Percentiles rank a stretch among this genome's conserved stretches.
Conservation (phyloP, 2,797 vertebrate species). For the Taenioides sp. region DNA sequence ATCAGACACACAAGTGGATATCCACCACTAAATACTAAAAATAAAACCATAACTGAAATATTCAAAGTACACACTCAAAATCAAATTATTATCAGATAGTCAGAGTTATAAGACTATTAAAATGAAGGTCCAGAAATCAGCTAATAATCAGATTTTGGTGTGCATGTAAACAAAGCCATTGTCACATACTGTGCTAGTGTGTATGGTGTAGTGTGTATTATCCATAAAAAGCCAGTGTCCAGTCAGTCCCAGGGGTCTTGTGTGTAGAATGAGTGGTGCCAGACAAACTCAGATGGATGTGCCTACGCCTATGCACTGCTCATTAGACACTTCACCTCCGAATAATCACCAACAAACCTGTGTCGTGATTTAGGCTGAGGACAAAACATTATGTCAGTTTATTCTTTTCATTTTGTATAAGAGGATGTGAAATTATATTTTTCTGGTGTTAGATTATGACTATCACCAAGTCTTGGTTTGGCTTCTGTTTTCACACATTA, state of each 20-base stretch:
- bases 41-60: no score
- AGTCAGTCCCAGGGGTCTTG: slow-evolving; percentile 19
- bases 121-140: no score
- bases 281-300: slow-evolving; percentile 59
- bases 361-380: slow-evolving; percentile 15
- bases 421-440: neutral
- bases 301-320: slow-evolving; percentile 52
- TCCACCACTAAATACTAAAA: no score
- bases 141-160: no score
- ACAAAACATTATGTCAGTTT: slow-evolving; percentile 1
- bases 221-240: neutral
- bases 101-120: no score
- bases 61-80: no score
- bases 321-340: slow-evolving; percentile 47
- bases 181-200: neutral
- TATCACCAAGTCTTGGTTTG: neutral
- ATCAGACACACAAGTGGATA: neutral
- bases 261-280: slow-evolving; percentile 55
- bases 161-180: neutral
- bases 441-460: neutral
- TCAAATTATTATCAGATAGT: no score
- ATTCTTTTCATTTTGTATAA: neutral
- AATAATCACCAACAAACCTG: slow-evolving; percentile 36
- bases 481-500: slow-evolving; percentile 5
- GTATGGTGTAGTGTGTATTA: neutral